phyloP scores from a whole-genome alignment of 2,888 invertebrate species.

The Operophtera brumata region DNA sequence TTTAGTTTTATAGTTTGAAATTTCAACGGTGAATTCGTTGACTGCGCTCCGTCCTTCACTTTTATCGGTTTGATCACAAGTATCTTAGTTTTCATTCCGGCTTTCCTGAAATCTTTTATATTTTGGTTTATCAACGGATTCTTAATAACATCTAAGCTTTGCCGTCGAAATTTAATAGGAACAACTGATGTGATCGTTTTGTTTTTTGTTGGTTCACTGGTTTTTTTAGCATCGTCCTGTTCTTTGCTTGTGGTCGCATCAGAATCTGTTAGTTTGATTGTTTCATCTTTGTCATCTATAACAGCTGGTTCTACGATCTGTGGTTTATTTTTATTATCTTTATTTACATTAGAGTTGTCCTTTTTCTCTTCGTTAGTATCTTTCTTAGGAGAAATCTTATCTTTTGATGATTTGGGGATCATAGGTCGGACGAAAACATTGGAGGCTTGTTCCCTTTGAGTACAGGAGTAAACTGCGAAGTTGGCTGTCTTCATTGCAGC shows the following conservation, averaged over 20 bases:
- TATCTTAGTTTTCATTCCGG: constrained; percentile 74
- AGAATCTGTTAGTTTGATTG: background rate
- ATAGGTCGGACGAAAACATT: constrained; percentile 66
- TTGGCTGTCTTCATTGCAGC: constrained; percentile 60
- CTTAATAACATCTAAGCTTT: constrained; percentile 68
- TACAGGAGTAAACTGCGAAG: constrained; percentile 38
- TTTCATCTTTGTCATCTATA: constrained; percentile 22
- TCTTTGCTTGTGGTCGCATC: constrained; percentile 19
- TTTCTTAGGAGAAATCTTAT: constrained; percentile 68
- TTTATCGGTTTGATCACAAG: constrained; percentile 73
- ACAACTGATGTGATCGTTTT: constrained; percentile 51
- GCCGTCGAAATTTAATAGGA: constrained; percentile 64
- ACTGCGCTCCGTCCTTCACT: constrained; percentile 55
- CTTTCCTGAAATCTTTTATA: constrained; percentile 65
- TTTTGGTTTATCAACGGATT: constrained; percentile 72
- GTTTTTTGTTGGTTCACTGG: constrained; percentile 19
- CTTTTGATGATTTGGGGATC: constrained; percentile 59
- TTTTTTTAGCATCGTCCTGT: constrained; percentile 10
- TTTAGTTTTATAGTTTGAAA: constrained; percentile 86
- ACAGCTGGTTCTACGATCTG: background rate
- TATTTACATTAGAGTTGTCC: constrained; percentile 88
- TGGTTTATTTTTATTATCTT: constrained; percentile 50
- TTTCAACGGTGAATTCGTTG: constrained; percentile 56
- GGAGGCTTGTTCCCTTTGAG: constrained; percentile 47
- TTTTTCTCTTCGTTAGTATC: constrained; percentile 48